Conservation (phyloP, 2,113 vertebrate species). For the Petroica traversi region DNA sequence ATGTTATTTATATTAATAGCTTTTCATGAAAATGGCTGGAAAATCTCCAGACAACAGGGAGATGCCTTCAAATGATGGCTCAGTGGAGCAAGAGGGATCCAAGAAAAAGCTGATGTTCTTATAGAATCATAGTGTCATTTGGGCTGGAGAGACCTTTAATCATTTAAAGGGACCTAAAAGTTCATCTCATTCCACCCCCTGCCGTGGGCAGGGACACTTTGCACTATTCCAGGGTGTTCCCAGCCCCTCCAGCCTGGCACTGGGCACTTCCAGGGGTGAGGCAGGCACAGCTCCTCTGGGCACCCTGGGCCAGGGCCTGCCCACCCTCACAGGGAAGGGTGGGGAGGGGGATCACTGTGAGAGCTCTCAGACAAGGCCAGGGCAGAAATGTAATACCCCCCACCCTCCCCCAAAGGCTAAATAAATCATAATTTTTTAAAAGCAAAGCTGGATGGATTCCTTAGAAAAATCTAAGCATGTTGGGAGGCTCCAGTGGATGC, state of each 20-base stretch:
- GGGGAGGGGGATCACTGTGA: rapidly evolving
- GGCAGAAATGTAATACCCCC: background rate
- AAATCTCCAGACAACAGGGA: background rate
- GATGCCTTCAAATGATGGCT: background rate
- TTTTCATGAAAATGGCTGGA: background rate
- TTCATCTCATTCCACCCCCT: rapidly evolving
- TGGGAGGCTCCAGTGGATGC: background rate
- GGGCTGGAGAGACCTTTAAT: background rate
- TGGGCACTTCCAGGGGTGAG: background rate
- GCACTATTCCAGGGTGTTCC: rapidly evolving
- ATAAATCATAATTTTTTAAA: background rate
- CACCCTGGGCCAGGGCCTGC: rapidly evolving
- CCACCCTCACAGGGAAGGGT: background rate
- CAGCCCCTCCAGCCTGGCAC: rapidly evolving
- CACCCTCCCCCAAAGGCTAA: background rate
- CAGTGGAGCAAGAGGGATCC: background rate
- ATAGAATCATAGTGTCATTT: background rate
- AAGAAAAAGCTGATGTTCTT: background rate
- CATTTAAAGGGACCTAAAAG: background rate
- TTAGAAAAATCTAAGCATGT: background rate
- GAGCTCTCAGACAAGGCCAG: background rate
- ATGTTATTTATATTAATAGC: background rate
- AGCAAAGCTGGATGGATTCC: background rate
- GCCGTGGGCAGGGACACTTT: background rate
- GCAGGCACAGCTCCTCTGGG: background rate